A percentile compares a stretch with the other conserved stretches of the same genome.
These are phyloP conservation scores for Apocheima hispidaria DNA, from an alignment of 2,888 invertebrate genomes.

Conservation along the genomic window DNA sequence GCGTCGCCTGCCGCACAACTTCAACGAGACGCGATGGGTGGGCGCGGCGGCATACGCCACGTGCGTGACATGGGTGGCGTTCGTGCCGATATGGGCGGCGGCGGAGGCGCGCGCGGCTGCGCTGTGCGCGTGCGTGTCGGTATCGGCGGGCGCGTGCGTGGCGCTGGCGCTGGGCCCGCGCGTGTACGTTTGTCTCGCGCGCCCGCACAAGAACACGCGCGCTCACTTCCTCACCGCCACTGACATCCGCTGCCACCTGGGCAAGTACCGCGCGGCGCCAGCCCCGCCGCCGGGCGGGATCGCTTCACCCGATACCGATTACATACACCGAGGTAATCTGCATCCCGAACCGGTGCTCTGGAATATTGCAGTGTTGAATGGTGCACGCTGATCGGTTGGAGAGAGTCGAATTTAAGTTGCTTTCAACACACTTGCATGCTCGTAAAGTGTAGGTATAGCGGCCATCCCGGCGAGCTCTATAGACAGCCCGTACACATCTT, in stretches of 20 bases:
- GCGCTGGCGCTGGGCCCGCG: conserved; percentile 91
- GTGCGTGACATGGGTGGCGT: conserved; percentile 92
- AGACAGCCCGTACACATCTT: too few species aligned
- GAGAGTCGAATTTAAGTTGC: too few species aligned
- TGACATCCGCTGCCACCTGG: conserved; percentile 90
- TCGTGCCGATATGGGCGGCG: conserved; percentile 89
- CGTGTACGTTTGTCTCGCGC: conserved; percentile 89
- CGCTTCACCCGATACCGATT: too few species aligned
- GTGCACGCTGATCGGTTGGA: too few species aligned
- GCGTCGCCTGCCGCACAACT: conserved; percentile 92
- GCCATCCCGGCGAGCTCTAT: too few species aligned
- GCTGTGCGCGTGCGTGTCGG: conserved; percentile 89
- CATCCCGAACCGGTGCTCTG: too few species aligned
- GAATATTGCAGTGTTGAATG: too few species aligned
- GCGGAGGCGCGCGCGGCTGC: conserved; percentile 59
- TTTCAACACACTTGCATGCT: too few species aligned
- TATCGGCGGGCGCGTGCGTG: conserved; percentile 90
- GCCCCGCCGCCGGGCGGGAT: background rate
- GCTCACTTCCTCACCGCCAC: conserved; percentile 91
- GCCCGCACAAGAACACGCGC: conserved; percentile 91
- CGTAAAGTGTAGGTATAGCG: too few species aligned
- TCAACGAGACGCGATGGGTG: conserved; percentile 91
- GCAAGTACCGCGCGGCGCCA: conserved; percentile 44
- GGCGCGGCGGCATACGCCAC: conserved; percentile 94
- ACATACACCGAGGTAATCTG: too few species aligned